These are phyloP conservation scores for Dasyornis broadbenti DNA, from an alignment of 2,113 vertebrate genomes.

Conservation along the genomic window DNA sequence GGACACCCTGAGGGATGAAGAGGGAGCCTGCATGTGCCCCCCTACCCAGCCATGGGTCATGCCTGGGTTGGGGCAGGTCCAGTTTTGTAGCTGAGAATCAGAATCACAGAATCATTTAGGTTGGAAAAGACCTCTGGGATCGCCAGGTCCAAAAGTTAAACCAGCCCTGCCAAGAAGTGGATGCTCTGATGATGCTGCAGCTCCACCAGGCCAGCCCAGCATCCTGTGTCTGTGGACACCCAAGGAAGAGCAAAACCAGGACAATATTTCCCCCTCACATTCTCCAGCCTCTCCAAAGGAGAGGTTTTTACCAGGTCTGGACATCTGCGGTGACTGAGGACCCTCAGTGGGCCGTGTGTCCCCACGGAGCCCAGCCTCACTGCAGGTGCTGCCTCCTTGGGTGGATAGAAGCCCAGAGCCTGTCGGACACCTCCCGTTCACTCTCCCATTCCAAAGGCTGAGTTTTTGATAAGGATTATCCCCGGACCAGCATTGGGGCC, in stretches of 20 bases:
- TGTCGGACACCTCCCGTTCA: background rate
- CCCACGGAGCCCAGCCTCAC: background rate
- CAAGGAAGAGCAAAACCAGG: background rate
- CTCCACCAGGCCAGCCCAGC: background rate
- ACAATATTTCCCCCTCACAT: background rate
- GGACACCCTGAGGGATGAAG: background rate
- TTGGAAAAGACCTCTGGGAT: background rate
- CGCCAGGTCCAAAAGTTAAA: background rate
- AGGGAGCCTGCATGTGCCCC: accelerated
- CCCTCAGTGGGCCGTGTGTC: accelerated
- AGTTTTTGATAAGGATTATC: background rate
- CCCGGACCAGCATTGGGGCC: background rate
- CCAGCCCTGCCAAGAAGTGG: background rate
- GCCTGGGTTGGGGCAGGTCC: background rate
- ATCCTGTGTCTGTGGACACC: accelerated
- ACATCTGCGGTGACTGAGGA: accelerated
- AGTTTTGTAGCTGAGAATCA: background rate
- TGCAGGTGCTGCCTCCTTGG: background rate
- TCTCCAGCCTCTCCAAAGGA: background rate
- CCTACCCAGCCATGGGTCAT: background rate
- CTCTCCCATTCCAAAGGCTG: accelerated
- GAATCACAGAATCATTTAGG: background rate
- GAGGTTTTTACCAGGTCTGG: background rate
- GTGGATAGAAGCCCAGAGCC: background rate
- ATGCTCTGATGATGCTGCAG: background rate